Base-by-base conservation (phyloP, 2,888 invertebrate species). In the Microchrysa polita region DNA sequence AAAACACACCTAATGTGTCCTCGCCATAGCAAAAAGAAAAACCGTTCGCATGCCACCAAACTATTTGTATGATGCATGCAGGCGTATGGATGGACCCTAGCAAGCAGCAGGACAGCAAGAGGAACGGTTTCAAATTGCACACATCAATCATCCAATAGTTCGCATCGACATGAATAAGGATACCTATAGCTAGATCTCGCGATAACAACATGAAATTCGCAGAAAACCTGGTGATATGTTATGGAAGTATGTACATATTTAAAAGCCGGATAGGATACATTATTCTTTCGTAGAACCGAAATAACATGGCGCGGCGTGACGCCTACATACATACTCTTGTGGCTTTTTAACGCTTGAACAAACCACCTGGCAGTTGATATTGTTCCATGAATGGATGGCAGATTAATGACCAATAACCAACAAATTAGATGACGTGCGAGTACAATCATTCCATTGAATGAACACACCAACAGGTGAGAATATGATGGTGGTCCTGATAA, bases 101-200 rank as follows among this genome's bases (percentile, higher is more conserved):
- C 4, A 22, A 14, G 16, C 63, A 9, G 22, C 16, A 53, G 59
- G 59, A 59, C 59, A 14, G 2, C 59, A 27, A 27, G 27, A n/a
- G n/a, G n/a, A 14, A 27, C 16, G 16, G 67, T 67, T 67, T 67
- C 67, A 67, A 67, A 67, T 67, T 67, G 67, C 67, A 53, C 5
- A 18, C 52, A 67, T 67, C 67, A 67, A 67, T 67, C 67, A 67
- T 67, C 42, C 61, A 61, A 61, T 61, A 61, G n/a, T 40, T 34
- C 61, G 10, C 40, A n/a, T 18, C 27, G 23, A 61, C 12, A 34
- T 34, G 7, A 5, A 34, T 16, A 5, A 16, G 61, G 40, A 61
- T 5, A 40, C 40, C n/a, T 18, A 16, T 40, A 23, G 22, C 34
- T 16, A 16, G 2, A 34, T 34, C 2, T 34, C 27, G 27, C 27